Evolutionary conservation across 2,797 vertebrate genomes (phyloP), one percentile per base, ranked within the genome.

Genomic region (Glyptemys insculpta): DNA sequence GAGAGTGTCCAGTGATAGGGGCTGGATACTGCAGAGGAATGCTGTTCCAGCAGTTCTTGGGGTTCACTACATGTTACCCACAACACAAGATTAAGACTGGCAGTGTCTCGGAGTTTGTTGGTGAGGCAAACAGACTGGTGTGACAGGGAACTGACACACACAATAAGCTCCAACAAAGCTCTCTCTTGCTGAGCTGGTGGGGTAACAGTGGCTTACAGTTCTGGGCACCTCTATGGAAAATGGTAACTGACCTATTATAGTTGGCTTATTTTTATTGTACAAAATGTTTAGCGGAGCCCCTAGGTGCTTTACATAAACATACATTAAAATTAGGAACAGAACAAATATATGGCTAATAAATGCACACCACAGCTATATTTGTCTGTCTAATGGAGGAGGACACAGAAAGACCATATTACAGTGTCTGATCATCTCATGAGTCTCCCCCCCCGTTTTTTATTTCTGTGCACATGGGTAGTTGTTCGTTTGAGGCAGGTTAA

Each of bases 161-260:
- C 59, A 62, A 6, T 31, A 31, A 62, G 14, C 14, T 34, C 15
- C 29, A 34, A 31, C 59, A 34, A 34, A 34, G 31, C 59, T 62
- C 31, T 62, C 31, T 62, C 57, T 62, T 59, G 14, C 31, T 62
- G 31, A 34, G 31, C 6, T 34, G 31, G 15, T 31, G 15, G 3
- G 59, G 31, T 62, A 62, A 62, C 59, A 14, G 59, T 18, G 15
- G 59, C 59, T 62, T 62, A 34, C 29, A 34, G 31, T 62, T 62
- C 59, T 62, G 15, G 59, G 31, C 59, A 62, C 59, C 29, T 31
- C 95, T 97, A 95, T 96, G 95, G 93, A 97, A 94, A 95, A 95
- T 86, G 92, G 89, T 97, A 97, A 97, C 96, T 97, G 96, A 96
- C 95, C 96, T 97, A 97, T 92, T 96, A 97, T 97, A 97, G 96